Evolutionary conservation across 2,113 vertebrate species (phyloP).

Genomic region (Neodon shergylaensis): DNA sequence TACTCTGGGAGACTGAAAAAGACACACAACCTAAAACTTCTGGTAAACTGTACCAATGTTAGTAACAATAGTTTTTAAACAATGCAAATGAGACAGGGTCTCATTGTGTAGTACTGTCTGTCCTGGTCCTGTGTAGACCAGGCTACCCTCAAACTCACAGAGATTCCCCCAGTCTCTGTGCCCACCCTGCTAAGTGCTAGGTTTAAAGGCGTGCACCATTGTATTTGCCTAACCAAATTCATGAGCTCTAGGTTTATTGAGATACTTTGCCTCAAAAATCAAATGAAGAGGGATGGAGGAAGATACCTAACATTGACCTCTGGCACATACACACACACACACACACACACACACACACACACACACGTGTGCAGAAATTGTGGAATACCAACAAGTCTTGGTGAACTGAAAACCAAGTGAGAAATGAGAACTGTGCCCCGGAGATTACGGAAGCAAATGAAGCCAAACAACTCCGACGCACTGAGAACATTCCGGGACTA

Average conservation of each 20-base stretch:
- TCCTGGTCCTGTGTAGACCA: background rate
- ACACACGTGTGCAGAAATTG: background rate
- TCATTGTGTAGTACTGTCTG: background rate
- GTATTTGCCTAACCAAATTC: background rate
- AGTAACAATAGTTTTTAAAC: background rate
- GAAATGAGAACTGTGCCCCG: background rate
- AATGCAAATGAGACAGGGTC: background rate
- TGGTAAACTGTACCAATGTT: background rate
- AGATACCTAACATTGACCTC: background rate
- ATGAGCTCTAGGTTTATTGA: background rate
- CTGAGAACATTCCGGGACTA: background rate
- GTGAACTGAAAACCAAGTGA: conserved; percentile 14
- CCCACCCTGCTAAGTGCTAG: background rate
- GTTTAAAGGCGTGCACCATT: background rate
- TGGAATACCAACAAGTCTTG: background rate
- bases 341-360: too few relatives aligned
- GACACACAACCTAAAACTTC: background rate
- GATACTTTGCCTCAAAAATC: too few relatives aligned
- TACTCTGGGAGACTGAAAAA: conserved; percentile 1
- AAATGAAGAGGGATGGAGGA: too few relatives aligned
- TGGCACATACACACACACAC: background rate
- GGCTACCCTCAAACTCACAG: background rate
- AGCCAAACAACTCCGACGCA: conserved; percentile 10
- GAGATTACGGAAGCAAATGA: background rate
- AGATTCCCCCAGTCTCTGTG: background rate